A percentile compares a stretch with the other conserved stretches of the same genome.
Evolutionary conservation across 2,888 invertebrate genomes (phyloP).

Genomic region (Synanthedon formicaeformis): DNA sequence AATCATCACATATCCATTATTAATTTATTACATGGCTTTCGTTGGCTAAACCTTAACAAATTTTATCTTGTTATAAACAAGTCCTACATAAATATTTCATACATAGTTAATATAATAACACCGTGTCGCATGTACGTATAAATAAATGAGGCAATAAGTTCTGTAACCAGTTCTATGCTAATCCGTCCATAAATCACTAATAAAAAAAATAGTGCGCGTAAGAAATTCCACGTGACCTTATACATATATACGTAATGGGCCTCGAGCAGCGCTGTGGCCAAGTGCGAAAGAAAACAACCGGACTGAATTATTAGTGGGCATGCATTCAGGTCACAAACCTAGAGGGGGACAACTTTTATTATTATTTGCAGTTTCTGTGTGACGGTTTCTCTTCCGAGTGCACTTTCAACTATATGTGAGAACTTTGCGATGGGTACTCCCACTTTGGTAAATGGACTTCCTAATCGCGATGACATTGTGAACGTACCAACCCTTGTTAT

Average conservation of each 20-base stretch:
- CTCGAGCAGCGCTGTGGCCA: not conserved
- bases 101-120: constrained; percentile 5
- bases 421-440: not conserved
- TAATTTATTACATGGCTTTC: no score
- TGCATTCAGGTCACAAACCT: constrained; percentile 5
- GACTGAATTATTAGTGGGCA: constrained; percentile 4
- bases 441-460: not conserved
- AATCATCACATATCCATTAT: no score
- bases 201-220: constrained; percentile 10
- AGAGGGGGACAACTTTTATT: not conserved
- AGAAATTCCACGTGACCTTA: constrained; percentile 14
- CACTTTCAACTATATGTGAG: not conserved
- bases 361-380: not conserved
- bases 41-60: no score
- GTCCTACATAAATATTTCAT: constrained; percentile 1
- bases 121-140: constrained; percentile 11
- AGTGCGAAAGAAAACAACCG: constrained; percentile 6
- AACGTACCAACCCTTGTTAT: not conserved
- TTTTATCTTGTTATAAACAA: no score
- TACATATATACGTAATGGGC: not conserved
- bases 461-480: constrained; percentile 1
- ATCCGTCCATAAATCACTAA: constrained; percentile 11
- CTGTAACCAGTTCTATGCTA: constrained; percentile 6
- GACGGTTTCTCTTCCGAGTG: not conserved
- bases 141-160: constrained; percentile 15